phyloP scores from a whole-genome alignment of 2,888 invertebrate species.

The Scelioninae gen. 2 region DNA sequence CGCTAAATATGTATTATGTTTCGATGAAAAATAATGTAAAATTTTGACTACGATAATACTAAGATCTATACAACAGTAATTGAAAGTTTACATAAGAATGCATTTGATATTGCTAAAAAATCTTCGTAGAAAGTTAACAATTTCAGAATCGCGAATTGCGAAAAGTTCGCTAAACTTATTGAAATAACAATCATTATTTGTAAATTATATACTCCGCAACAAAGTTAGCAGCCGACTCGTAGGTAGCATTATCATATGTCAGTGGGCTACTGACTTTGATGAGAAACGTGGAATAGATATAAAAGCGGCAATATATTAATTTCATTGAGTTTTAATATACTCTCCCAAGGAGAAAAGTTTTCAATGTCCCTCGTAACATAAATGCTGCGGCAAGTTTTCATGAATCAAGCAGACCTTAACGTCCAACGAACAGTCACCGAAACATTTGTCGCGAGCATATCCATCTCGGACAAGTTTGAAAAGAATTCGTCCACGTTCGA shows the following conservation, averaged over 20 bases:
- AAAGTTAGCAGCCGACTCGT: constrained; percentile 1
- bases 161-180: constrained; percentile 6
- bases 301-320: background rate
- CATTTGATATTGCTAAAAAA: background rate
- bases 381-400: background rate
- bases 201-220: background rate
- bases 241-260: constrained; percentile 9
- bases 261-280: background rate
- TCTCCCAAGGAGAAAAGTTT: background rate
- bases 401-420: background rate
- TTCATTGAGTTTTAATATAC: background rate
- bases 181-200: constrained; percentile 4
- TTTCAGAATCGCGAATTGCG: background rate
- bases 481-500: no score
- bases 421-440: no score
- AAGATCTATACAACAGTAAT: no score
- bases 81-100: background rate
- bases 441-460: no score
- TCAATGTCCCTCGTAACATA: background rate
- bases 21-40: no score
- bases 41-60: no score
- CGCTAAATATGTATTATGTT: no score
- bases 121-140: background rate
- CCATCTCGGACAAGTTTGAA: no score
- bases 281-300: background rate